A percentile compares a stretch with the other conserved stretches of the same genome.
These are phyloP conservation scores for Osmerus eperlanus DNA, from an alignment of 2,113 vertebrate species.

Conservation along the genomic window DNA sequence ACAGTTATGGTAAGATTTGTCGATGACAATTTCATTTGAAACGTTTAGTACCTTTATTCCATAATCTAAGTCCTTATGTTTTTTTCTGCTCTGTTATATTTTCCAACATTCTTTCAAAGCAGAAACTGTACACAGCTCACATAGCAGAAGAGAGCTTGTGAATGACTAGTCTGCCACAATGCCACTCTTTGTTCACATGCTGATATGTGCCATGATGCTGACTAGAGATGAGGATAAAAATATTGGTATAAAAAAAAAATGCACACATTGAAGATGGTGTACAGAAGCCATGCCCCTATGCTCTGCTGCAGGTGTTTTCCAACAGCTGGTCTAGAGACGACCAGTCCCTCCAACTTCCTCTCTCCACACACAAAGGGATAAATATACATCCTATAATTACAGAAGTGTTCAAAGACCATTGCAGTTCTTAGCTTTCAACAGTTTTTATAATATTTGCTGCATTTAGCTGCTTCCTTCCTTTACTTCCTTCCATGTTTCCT, in stretches of 20 bases:
- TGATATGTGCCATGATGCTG: no score
- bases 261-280: no score
- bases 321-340: background rate
- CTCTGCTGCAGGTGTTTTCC: constrained; percentile 14
- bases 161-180: background rate
- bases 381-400: constrained; percentile 23
- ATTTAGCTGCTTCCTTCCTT: constrained; percentile 54
- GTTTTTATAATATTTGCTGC: constrained; percentile 31
- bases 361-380: constrained; percentile 19
- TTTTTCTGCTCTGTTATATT: constrained; percentile 27
- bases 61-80: background rate
- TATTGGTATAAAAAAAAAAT: no score
- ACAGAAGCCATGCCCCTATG: background rate
- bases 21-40: no score
- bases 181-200: background rate
- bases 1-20: no score
- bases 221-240: background rate
- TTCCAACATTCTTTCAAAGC: constrained; percentile 12
- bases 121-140: background rate
- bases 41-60: no score
- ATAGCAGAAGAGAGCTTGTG: background rate
- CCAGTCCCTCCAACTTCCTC: background rate
- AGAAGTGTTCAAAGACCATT: constrained; percentile 26
- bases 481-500: constrained; percentile 4
- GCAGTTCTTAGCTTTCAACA: constrained; percentile 20